phyloP scores from a whole-genome alignment of 2,113 vertebrate species.

The Otis tarda region DNA sequence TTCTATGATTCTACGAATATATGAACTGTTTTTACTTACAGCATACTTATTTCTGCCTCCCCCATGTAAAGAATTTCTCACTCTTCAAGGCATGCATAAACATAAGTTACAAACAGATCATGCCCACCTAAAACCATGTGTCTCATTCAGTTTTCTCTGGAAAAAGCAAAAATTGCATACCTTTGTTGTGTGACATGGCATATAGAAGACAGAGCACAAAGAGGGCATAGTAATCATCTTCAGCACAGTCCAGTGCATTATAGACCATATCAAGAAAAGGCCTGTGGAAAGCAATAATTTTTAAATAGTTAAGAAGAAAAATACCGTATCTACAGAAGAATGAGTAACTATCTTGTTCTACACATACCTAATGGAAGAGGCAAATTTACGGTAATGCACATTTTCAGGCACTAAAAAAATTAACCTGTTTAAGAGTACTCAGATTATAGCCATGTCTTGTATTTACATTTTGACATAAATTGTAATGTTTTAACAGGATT shows the following conservation, averaged over 20 bases:
- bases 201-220: conserved; percentile 97
- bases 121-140: not conserved
- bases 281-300: conserved; percentile 64
- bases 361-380: not conserved
- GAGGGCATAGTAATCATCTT: conserved; percentile 93
- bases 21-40: not conserved
- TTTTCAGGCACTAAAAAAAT: not conserved
- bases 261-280: conserved; percentile 98
- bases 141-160: not conserved
- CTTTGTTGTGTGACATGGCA: conserved; percentile 95
- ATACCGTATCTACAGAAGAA: not conserved
- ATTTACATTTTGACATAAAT: not conserved
- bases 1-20: too few species aligned
- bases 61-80: not conserved
- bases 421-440: not conserved
- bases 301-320: not conserved
- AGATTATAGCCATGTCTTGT: not conserved
- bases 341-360: not conserved
- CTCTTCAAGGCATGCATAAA: not conserved
- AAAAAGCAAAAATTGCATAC: conserved; percentile 59
- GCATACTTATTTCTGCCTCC: not conserved
- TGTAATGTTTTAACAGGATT: not conserved
- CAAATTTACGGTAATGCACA: not conserved
- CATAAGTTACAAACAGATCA: not conserved
- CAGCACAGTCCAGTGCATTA: conserved; percentile 87